These are phyloP conservation scores for Urocynchramus pylzowi DNA, from an alignment of 2,113 vertebrate species.

Conservation along the genomic window DNA sequence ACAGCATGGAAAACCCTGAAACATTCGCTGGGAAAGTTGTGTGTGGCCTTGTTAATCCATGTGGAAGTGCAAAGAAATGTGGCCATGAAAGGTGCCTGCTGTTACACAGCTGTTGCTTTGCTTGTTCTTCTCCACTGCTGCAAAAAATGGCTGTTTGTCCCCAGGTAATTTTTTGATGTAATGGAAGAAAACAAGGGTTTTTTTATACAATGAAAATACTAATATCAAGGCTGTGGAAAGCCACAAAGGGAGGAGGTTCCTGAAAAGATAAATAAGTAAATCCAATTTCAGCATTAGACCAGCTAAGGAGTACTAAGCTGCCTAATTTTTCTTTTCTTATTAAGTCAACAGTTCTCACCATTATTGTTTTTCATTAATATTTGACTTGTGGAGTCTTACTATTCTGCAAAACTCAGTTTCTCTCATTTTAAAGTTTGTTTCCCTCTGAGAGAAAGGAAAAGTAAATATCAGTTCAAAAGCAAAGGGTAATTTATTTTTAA, in stretches of 20 bases:
- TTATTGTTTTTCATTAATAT: slow-evolving; percentile 26
- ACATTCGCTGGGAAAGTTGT: neutral
- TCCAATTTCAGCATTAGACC: neutral
- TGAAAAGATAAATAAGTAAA: neutral
- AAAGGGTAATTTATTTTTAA: neutral
- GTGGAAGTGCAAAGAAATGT: neutral
- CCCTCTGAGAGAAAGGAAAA: neutral
- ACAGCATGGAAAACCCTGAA: neutral
- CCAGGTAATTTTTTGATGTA: neutral
- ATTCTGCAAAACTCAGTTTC: slow-evolving; percentile 2
- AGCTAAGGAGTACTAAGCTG: neutral
- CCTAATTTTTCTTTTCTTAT: neutral
- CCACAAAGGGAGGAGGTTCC: neutral
- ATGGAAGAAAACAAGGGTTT: neutral
- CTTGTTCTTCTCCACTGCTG: neutral
- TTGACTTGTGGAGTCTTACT: neutral
- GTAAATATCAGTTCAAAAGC: slow-evolving; percentile 28
- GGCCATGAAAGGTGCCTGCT: neutral
- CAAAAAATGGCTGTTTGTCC: neutral
- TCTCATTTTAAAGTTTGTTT: slow-evolving; percentile 25
- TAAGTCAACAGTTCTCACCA: neutral
- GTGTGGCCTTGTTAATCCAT: neutral
- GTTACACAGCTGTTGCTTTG: neutral
- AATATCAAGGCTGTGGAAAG: neutral
- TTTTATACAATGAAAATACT: neutral